Percentiles rank a stretch among this genome's conserved stretches.
These are phyloP conservation scores for Myopa tessellatipennis DNA, from an alignment of 2,888 invertebrate species.

Conservation along the genomic window DNA sequence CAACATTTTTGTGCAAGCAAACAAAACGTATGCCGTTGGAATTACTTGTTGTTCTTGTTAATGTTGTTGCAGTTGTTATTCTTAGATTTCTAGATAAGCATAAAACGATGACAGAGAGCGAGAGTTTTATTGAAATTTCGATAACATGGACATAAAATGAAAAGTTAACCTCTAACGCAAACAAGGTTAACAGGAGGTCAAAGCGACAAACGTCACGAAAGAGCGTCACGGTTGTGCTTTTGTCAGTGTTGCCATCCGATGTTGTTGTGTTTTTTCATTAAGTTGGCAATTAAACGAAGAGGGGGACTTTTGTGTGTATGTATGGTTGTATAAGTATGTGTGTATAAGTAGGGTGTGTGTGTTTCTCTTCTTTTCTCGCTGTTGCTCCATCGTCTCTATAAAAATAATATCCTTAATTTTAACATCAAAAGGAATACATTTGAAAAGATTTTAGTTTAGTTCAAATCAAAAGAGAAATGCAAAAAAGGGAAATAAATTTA, in stretches of 20 bases:
- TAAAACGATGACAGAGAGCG: background rate
- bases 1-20: slow-evolving; percentile 54
- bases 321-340: background rate
- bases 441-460: slow-evolving; percentile 30
- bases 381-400: background rate
- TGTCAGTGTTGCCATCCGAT: slow-evolving; percentile 17
- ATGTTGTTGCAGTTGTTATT: slow-evolving; percentile 37
- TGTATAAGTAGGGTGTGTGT: background rate
- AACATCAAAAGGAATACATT: slow-evolving; percentile 32
- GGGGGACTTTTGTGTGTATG: background rate
- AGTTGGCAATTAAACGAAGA: slow-evolving; percentile 10
- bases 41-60: background rate
- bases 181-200: background rate
- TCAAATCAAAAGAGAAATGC: background rate
- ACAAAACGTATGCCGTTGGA: background rate
- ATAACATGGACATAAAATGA: slow-evolving; percentile 50
- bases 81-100: slow-evolving; percentile 45
- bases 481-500: slow-evolving; percentile 21
- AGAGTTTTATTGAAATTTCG: slow-evolving; percentile 51
- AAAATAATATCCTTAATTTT: slow-evolving; percentile 23
- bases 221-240: slow-evolving; percentile 8
- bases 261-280: background rate
- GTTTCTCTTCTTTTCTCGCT: background rate
- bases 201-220: background rate
- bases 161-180: background rate